A percentile compares a stretch with the other conserved stretches of the same genome.
Evolutionary conservation across 1,140 invertebrate genomes (phyloP).

Genomic region (Xylocopa sonorina): DNA sequence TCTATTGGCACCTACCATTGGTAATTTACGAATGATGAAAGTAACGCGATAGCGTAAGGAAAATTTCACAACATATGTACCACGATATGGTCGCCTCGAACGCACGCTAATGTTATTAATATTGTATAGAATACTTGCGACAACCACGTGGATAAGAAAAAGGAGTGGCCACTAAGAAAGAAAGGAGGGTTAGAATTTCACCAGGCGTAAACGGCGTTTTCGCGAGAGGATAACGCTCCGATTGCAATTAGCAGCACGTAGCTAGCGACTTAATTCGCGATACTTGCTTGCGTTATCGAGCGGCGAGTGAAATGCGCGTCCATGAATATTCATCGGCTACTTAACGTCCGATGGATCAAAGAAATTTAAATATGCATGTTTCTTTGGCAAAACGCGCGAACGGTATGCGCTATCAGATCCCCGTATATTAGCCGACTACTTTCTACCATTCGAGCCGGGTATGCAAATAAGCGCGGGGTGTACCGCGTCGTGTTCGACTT

Average conservation of each 20-base stretch:
- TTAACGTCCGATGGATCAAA: conserved; percentile 40
- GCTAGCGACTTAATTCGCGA: conserved; percentile 32
- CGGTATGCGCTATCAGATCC: conserved; percentile 11
- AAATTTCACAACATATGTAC: no score
- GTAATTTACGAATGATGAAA: no score
- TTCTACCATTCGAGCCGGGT: background rate
- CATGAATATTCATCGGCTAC: conserved; percentile 44
- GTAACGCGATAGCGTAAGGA: no score
- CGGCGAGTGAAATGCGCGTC: conserved; percentile 8
- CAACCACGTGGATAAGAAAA: no score
- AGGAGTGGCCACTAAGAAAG: no score
- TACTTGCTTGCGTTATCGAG: conserved; percentile 2
- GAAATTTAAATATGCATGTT: conserved; percentile 46
- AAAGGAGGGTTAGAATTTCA: background rate
- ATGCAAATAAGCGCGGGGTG: background rate
- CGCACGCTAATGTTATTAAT: no score
- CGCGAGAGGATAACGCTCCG: conserved; percentile 2
- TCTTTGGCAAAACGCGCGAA: conserved; percentile 11
- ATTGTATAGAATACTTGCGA: no score
- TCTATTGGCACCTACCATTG: no score
- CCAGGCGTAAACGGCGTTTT: background rate
- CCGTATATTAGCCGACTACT: background rate
- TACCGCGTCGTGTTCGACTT: background rate
- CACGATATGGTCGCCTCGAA: no score
- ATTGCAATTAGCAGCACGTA: conserved; percentile 29